Evolutionary conservation across 1,140 invertebrate genomes (phyloP), one percentile per base, ranked within the genome.

Genomic region (Orius insidiosus): DNA sequence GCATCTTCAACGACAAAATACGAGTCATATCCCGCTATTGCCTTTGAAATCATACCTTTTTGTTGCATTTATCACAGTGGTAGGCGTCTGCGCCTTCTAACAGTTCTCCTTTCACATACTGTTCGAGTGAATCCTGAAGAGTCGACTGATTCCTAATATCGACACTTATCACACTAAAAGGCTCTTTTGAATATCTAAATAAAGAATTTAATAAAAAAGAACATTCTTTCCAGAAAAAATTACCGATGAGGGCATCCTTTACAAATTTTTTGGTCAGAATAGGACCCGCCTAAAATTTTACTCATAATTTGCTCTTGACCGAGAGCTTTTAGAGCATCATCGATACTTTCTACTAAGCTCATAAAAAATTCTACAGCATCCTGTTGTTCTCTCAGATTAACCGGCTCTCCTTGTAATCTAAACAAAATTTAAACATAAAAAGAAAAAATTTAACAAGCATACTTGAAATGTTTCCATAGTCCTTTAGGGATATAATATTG

Each of bases 321-420:
- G 35, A 96, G 67, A 8, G 85, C 80, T 67, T 98, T 97, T 4
- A 98, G 65, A 24, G 90, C 89, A 66, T 98, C 94, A 60, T 98
- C 94, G 50, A 97, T 68, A 59, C 85, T 90, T 64, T 98, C 94
- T 14, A 97, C 87, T 11, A 98, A 68, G 54, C 86, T 92, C 81
- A 96, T 98, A 60, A 97, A 98, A 68, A 98, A 98, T 67, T 98
- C 95, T 32, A 97, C 82, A 6, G 95, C 94, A 68, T 98, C 94
- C 64, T 98, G 94, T 63, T 98, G 95, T 59, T 98, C 94, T 39
- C 93, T 71, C 45, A 97, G 69, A 70, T 98, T 98, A 6, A 98
- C 92, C 43, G 90, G 89, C 66, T 96, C 92, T 37, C 92, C 93
- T 76, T 75, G 78, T 50, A 85, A 61, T 59, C 78, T 79, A 55